phyloP scores from a whole-genome alignment of 2,113 vertebrate genomes.

The Neolamprologus toae region DNA sequence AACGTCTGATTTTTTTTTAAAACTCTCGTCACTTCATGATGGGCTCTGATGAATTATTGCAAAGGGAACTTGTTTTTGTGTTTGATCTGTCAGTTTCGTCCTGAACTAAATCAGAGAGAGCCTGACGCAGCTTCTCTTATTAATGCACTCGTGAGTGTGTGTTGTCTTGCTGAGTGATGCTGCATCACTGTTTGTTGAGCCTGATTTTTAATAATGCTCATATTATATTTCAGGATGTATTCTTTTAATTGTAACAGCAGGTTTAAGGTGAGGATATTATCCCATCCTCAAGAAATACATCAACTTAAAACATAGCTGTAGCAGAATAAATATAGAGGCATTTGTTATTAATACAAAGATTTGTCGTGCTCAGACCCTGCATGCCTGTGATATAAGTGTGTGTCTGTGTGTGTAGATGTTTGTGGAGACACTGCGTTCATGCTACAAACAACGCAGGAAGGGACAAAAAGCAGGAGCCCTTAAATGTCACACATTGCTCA shows the following conservation, averaged over 20 bases:
- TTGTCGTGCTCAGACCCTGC: fast-evolving
- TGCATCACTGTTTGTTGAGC: not conserved
- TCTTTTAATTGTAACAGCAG: not conserved
- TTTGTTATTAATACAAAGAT: not conserved
- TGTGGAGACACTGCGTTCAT: not conserved
- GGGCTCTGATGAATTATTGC: not conserved
- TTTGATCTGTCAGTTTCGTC: not conserved
- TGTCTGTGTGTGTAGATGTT: not conserved
- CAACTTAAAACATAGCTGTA: not conserved
- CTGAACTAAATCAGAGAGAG: fast-evolving
- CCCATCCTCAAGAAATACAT: not conserved
- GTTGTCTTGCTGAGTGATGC: not conserved
- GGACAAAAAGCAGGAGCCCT: slow-evolving; percentile 25
- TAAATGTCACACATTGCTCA: slow-evolving; percentile 63
- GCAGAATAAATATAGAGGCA: not conserved
- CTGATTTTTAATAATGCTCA: not conserved
- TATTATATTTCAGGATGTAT: not conserved
- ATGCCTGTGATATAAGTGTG: fast-evolving
- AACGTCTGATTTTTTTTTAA: fast-evolving
- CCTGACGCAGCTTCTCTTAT: not conserved
- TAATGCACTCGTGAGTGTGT: not conserved
- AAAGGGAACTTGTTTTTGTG: not conserved
- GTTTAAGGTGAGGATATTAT: not conserved
- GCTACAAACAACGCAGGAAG: not conserved
- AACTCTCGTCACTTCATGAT: fast-evolving